Evolutionary conservation across 2,113 vertebrate genomes (phyloP).

Genomic region (Thymallus thymallus): DNA sequence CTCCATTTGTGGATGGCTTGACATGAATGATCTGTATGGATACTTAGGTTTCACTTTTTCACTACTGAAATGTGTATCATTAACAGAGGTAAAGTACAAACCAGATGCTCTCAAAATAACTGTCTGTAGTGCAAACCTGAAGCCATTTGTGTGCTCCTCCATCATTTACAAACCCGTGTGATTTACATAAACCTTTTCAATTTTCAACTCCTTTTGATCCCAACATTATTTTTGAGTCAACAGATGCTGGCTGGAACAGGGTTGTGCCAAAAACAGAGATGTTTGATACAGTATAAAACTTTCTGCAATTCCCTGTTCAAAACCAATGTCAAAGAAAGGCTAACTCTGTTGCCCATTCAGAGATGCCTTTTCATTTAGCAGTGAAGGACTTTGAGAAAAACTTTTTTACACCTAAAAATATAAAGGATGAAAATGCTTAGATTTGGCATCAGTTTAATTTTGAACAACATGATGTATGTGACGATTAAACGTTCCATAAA

Average conservation of each 20-base stretch:
- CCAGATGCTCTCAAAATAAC: background rate
- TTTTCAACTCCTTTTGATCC: constrained; percentile 47
- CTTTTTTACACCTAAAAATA: background rate
- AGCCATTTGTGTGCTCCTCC: constrained; percentile 12
- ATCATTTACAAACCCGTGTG: constrained; percentile 39
- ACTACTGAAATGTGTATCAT: background rate
- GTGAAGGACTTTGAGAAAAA: background rate
- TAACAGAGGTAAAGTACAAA: background rate
- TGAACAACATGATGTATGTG: too few species aligned
- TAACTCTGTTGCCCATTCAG: constrained; percentile 2
- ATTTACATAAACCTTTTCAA: constrained; percentile 49
- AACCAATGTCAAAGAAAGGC: constrained; percentile 21
- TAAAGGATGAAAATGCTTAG: background rate
- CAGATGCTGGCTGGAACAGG: constrained; percentile 59
- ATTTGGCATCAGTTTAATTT: background rate
- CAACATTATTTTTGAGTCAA: constrained; percentile 51
- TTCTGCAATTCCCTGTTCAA: constrained; percentile 41
- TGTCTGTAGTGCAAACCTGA: constrained; percentile 10
- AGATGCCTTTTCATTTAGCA: background rate
- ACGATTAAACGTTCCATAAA: too few species aligned
- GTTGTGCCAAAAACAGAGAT: constrained; percentile 50
- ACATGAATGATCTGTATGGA: background rate
- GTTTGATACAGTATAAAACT: constrained; percentile 60
- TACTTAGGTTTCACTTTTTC: background rate
- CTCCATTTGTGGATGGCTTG: background rate